phyloP scores from a whole-genome alignment of 2,113 vertebrate species.

The Ictidomys tridecemlineatus region DNA sequence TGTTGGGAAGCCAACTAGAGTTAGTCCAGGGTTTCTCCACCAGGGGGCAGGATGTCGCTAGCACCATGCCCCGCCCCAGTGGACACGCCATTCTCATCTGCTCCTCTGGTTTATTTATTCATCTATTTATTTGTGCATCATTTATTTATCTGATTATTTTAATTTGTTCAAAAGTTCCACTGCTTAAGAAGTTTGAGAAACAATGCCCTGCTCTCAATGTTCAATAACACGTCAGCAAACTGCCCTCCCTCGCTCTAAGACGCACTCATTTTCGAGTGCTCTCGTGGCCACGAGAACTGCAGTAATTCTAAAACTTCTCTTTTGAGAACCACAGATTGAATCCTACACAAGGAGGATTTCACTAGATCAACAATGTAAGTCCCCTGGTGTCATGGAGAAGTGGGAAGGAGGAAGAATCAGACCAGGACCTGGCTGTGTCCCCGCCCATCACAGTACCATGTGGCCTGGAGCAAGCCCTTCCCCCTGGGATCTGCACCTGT shows the following conservation, averaged over 20 bases:
- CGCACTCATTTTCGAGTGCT: not conserved
- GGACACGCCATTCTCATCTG: not conserved
- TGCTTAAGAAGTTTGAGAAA: not conserved
- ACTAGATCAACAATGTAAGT: rapidly evolving
- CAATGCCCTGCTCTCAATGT: not conserved
- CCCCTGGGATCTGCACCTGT: rapidly evolving
- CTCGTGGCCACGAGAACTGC: not conserved
- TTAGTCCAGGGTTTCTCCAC: not conserved
- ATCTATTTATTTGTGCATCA: not conserved
- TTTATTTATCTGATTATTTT: not conserved
- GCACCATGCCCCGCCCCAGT: too few species aligned
- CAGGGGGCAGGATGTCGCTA: rapidly evolving
- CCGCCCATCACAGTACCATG: rapidly evolving
- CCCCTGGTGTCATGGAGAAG: not conserved
- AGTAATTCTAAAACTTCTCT: not conserved
- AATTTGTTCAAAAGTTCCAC: not conserved
- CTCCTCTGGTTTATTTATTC: not conserved
- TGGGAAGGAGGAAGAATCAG: too few species aligned
- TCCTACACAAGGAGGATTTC: too few species aligned
- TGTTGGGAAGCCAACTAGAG: rapidly evolving
- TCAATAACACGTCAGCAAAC: not conserved
- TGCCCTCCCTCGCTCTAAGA: not conserved
- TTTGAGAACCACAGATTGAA: not conserved
- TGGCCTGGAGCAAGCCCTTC: not conserved
- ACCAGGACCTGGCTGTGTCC: rapidly evolving